Base-by-base conservation (phyloP, 2,113 vertebrate genomes). In the Bubo bubo region DNA sequence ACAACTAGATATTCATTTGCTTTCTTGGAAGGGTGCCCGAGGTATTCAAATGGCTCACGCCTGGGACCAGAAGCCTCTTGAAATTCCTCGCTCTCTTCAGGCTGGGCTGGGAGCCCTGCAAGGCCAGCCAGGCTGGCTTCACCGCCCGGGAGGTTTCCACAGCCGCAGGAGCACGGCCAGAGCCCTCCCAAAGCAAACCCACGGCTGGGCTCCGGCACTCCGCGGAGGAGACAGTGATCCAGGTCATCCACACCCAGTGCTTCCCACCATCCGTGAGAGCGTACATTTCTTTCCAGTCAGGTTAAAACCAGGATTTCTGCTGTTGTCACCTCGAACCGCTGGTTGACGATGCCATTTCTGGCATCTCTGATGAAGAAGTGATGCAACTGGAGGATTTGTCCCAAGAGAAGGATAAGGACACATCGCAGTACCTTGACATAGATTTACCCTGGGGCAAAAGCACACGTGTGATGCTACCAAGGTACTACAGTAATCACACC, bases 1-100 rank as follows among this genome's bases (percentile, higher is more conserved):
- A 58, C 82, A 45, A 23, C 35, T 23, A 63, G 87, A 64, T 43
- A 71, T 4, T 55, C 45, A 52, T 52, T 39, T 52, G 88, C 90
- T 73, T 41, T 41, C 94, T 84, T 88, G 92, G 85, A 95, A 86
- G 26, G 23, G 23, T 67, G 96, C 88, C 96, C 3, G 8, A n/a
- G 53, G 41, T 20, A 63, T 52, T 67, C 68, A 13, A 64, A 20
- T 2, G 45, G 95, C 90, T 90, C 81, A 76, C 7, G 30, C 86
- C 86, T 81, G 66, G 35, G 8, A 83, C 30, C 79, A 91, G 67
- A 27, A 77, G 59, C 63, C 28, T 24, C 52, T 62, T 39, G 79
- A 63, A 82, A 83, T 84, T 91, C 75, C 83, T 86, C 5, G 2
- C 59, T 77, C 32, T 72, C 20, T 58, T 53, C 0, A 0, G 75